Evolutionary conservation across 2,888 invertebrate species (phyloP).

Genomic region (Enchytraeus crypticus): DNA sequence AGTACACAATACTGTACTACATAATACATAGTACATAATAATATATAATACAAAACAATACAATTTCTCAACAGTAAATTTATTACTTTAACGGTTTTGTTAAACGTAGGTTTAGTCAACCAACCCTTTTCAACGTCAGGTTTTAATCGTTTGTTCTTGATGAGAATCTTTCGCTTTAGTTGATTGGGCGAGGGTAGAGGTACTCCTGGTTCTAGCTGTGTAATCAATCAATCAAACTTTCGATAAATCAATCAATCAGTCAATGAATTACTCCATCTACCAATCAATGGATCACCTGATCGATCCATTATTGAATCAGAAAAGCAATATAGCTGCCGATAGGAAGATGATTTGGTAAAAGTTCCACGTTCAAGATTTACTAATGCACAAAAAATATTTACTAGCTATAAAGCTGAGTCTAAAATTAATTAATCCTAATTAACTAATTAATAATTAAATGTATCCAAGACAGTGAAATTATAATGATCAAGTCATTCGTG

Average conservation of each 20-base stretch:
- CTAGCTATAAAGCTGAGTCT: too few relatives aligned
- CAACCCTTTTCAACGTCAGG: constrained; percentile 86
- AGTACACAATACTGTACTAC: too few relatives aligned
- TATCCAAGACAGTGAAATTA: too few relatives aligned
- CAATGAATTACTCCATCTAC: background rate
- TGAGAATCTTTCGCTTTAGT: constrained; percentile 87
- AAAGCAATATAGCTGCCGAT: background rate
- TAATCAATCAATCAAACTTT: background rate
- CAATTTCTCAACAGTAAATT: too few relatives aligned
- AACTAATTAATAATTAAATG: too few relatives aligned
- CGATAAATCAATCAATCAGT: background rate
- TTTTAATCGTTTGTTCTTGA: constrained; percentile 93
- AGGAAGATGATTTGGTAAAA: background rate
- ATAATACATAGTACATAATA: too few relatives aligned
- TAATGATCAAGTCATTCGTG: too few relatives aligned
- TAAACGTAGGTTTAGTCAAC: too few relatives aligned
- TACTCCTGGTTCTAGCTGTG: constrained; percentile 80
- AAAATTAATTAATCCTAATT: too few relatives aligned
- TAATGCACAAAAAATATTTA: background rate
- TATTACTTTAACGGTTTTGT: too few relatives aligned
- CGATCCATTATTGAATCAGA: background rate
- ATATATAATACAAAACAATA: too few relatives aligned
- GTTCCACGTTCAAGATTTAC: background rate
- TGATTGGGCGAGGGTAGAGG: constrained; percentile 83
- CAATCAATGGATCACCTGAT: background rate